phyloP scores from a whole-genome alignment of 2,888 invertebrate genomes.

The Coleophora deauratella region DNA sequence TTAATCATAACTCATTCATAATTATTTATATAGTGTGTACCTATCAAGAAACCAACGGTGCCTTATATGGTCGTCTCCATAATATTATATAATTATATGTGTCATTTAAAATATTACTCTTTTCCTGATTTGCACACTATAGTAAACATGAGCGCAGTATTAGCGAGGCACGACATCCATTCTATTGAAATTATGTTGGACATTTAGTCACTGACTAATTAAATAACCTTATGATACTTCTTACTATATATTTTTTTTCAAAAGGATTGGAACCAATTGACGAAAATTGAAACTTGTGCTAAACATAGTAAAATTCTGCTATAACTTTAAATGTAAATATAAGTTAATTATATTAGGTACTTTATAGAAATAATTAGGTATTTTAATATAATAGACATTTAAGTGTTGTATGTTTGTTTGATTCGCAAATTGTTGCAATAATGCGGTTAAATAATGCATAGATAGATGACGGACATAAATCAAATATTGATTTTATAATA shows the following conservation, averaged over 20 bases:
- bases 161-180: conserved; percentile 19
- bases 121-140: conserved; percentile 18
- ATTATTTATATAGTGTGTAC: conserved; percentile 19
- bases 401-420: conserved; percentile 75
- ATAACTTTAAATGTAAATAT: conserved; percentile 72
- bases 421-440: conserved; percentile 71
- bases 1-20: conserved; percentile 14
- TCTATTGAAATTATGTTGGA: conserved; percentile 20
- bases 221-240: conserved; percentile 2
- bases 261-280: conserved; percentile 16
- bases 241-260: not conserved
- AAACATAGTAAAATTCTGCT: conserved; percentile 69
- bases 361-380: conserved; percentile 71
- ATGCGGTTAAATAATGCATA: conserved; percentile 66
- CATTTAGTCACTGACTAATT: conserved; percentile 16
- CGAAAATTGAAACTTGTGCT: conserved; percentile 41
- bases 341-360: conserved; percentile 70
- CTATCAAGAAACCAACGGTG: conserved; percentile 52
- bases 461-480: conserved; percentile 60
- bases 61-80: conserved; percentile 37
- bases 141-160: conserved; percentile 22
- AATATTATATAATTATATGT: conserved; percentile 20
- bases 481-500: conserved; percentile 42
- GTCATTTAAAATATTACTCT: conserved; percentile 22
- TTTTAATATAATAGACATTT: conserved; percentile 66